Percentiles rank a stretch among this genome's conserved stretches.
phyloP scores from a whole-genome alignment of 2,797 vertebrate genomes.

The Poeciliopsis gracilis region DNA sequence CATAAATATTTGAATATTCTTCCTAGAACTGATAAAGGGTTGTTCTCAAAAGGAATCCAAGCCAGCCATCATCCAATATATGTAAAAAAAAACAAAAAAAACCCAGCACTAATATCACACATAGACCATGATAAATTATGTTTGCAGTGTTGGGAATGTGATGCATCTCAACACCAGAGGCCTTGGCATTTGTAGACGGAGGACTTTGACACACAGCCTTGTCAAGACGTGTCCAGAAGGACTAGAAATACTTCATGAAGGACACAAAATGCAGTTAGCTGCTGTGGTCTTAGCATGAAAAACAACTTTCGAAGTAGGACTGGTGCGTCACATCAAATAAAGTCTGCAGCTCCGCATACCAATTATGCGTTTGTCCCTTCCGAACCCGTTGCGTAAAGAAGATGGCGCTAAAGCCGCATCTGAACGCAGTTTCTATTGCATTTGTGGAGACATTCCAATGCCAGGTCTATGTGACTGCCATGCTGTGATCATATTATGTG shows the following conservation, averaged over 20 bases:
- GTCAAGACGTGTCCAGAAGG: not conserved
- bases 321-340: not conserved
- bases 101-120: not conserved
- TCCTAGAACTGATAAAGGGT: not conserved
- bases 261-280: not conserved
- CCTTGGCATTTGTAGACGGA: not conserved
- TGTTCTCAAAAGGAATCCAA: not conserved
- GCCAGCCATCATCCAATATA: not conserved
- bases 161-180: not conserved
- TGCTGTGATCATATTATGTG: conserved; percentile 56
- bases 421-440: conserved; percentile 53
- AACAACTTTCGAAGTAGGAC: not conserved
- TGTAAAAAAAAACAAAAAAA: not conserved
- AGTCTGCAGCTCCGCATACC: not conserved
- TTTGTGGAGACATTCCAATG: conserved; percentile 45
- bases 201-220: not conserved
- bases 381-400: not conserved
- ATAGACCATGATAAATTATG: not conserved
- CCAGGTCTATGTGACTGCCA: conserved; percentile 30
- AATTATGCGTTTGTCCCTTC: not conserved
- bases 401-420: conserved; percentile 19
- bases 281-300: not conserved
- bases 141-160: not conserved
- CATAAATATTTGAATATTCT: not conserved
- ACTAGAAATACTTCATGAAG: not conserved